Conservation (phyloP, 2,797 vertebrate genomes). For the Valencia hispanica region DNA sequence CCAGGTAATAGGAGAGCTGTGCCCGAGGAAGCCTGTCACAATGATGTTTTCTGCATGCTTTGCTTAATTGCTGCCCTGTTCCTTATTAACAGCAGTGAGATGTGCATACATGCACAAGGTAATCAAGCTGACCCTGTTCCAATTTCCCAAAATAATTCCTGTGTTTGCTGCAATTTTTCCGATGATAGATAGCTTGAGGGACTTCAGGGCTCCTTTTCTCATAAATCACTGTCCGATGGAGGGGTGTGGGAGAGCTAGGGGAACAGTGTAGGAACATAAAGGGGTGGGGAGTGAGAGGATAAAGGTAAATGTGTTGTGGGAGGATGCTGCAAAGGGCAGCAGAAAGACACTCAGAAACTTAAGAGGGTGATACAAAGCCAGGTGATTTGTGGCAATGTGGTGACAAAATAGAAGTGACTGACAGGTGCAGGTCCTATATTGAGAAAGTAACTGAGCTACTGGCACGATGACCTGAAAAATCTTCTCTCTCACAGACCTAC, state of each 20-base stretch:
- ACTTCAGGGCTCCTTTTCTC: conserved; percentile 80
- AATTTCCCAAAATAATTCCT: conserved; percentile 87
- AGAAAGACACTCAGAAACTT: conserved; percentile 68
- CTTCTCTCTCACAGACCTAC: conserved; percentile 69
- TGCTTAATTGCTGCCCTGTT: conserved; percentile 74
- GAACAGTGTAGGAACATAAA: conserved; percentile 63
- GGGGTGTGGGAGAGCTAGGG: conserved; percentile 68
- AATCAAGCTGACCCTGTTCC: conserved; percentile 83
- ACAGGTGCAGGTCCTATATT: conserved; percentile 49
- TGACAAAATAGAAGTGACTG: conserved; percentile 39
- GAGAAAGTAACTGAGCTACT: conserved; percentile 66
- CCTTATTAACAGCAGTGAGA: conserved; percentile 73
- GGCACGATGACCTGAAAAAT: conserved; percentile 74
- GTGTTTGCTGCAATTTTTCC: conserved; percentile 85
- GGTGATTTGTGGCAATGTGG: conserved; percentile 44
- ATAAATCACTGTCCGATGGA: conserved; percentile 84
- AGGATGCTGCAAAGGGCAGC: conserved; percentile 67
- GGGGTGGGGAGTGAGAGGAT: conserved; percentile 49
- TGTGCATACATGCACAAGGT: conserved; percentile 74
- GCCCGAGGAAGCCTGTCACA: conserved; percentile 47
- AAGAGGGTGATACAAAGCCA: conserved; percentile 47
- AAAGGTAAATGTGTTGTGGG: conserved; percentile 41
- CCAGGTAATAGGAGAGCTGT: conserved; percentile 33
- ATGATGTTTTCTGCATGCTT: conserved; percentile 62
- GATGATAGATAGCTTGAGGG: conserved; percentile 86